Conservation (phyloP, 2,113 vertebrate genomes). For the Thunnus thynnus region DNA sequence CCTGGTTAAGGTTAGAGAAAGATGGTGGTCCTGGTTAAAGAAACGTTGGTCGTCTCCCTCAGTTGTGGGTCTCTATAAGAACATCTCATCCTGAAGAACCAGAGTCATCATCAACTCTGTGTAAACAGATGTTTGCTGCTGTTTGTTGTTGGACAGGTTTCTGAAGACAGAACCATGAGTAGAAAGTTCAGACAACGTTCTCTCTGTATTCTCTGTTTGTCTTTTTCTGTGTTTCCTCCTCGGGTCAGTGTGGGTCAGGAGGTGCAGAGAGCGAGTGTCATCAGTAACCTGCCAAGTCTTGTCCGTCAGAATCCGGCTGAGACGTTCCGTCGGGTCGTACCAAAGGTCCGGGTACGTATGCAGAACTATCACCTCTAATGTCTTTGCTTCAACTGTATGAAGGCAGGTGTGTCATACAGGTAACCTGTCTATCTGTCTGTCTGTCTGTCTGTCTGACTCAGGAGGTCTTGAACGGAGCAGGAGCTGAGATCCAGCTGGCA, state of each 20-base stretch:
- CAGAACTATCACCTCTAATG: too few relatives aligned
- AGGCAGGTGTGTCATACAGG: not conserved
- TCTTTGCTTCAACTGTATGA: not conserved
- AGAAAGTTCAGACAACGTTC: too few relatives aligned
- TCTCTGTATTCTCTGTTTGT: too few relatives aligned
- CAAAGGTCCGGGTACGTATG: conserved; percentile 93
- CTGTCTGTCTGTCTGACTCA: conserved; percentile 70
- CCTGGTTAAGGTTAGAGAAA: too few relatives aligned
- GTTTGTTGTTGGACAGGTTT: not conserved
- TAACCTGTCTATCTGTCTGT: not conserved
- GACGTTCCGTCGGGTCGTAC: conserved; percentile 93
- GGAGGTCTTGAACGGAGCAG: conserved; percentile 91
- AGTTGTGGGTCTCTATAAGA: too few relatives aligned
- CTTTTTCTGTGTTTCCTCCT: not conserved
- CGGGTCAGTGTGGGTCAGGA: conserved; percentile 91
- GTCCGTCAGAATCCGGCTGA: conserved; percentile 95
- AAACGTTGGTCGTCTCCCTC: too few relatives aligned
- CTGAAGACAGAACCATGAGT: too few relatives aligned
- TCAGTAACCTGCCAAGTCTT: conserved; percentile 92
- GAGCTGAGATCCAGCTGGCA: conserved; percentile 92
- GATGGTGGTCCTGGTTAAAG: too few relatives aligned
- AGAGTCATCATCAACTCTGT: too few relatives aligned
- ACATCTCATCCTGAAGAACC: too few relatives aligned
- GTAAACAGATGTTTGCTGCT: not conserved
- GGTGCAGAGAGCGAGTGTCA: conserved; percentile 92